Conservation (phyloP, 2,888 invertebrate species). For the Drosophila crucigera region DNA sequence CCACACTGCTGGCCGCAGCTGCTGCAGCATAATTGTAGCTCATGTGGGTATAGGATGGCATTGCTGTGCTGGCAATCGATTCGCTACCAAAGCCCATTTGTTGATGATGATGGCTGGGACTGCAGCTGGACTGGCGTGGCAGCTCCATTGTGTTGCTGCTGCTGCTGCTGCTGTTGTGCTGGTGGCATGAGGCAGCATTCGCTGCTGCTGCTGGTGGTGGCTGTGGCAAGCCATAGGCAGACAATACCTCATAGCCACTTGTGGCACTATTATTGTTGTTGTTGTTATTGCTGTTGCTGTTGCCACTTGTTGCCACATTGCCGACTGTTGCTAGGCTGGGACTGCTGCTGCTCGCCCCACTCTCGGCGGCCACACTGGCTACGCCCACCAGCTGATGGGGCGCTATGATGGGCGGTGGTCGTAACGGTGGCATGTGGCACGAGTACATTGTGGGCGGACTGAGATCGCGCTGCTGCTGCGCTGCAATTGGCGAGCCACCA, state of each 20-base stretch:
- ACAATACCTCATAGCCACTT: constrained; percentile 64
- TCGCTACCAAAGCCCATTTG: constrained; percentile 83
- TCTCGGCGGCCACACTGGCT: constrained; percentile 25
- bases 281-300: constrained; percentile 2
- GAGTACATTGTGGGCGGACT: constrained; percentile 84
- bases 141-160: constrained; percentile 39
- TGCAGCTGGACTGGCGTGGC: constrained; percentile 88
- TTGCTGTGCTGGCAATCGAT: constrained; percentile 46
- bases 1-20: constrained; percentile 46
- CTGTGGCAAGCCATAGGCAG: constrained; percentile 81
- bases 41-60: constrained; percentile 74
- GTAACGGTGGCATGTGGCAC: constrained; percentile 83
- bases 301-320: background rate
- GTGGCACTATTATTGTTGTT: constrained; percentile 28
- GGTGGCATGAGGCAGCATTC: constrained; percentile 34
- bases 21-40: constrained; percentile 78
- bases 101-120: constrained; percentile 86
- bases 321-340: background rate
- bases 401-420: constrained; percentile 78
- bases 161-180: constrained; percentile 27
- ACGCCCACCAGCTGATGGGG: constrained; percentile 62
- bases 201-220: constrained; percentile 62
- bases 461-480: constrained; percentile 83
- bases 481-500: constrained; percentile 81
- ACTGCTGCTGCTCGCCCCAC: background rate